Evolutionary conservation across 2,888 invertebrate species (phyloP), one percentile per base, ranked within the genome.

Genomic region (Arrhopalites spinosus): DNA sequence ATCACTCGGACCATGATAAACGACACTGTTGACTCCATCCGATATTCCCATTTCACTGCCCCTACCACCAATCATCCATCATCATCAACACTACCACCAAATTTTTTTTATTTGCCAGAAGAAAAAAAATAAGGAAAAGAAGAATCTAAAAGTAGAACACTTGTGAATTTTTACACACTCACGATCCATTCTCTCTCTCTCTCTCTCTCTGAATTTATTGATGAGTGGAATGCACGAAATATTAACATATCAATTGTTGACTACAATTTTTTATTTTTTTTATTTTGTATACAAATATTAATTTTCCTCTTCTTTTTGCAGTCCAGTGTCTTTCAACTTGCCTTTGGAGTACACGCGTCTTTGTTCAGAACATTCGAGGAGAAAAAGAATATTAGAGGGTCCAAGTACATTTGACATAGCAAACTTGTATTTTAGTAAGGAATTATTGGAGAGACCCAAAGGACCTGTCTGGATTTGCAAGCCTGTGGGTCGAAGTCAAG

Each of bases 401-500:
- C 53, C 69, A 53, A 53, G 29, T 53, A 50, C 53, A 2, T 53
- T 27, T 53, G 69, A 69, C n/a, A 53, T 29, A 23, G 23, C 50
- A 13, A 69, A 69, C 25, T 27, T 69, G n/a, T 27, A 23, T 17
- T 50, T 50, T 29, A 25, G 59, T 25, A 59, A 59, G n/a, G 76
- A 77, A 50, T 77, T 74, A 30, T 74, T 75, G 1, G 59, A 30
- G n/a, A 13, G 59, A 23, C 27, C 69, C 2, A 23, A 88, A 88
- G 47, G 83, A 83, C 84, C 79, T 36, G 83, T 84, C 15, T 94
- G 94, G 94, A 94, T 94, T 78, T 94, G 93, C 84, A 94, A 94
- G 84, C 94, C 94, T 0, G 93, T 93, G 0, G 92, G 93, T 0
- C 91, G 93, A 85, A 94, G 93, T 82, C 92, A 94, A 85, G 94